These are phyloP conservation scores for Endotricha flammealis DNA, from an alignment of 2,888 invertebrate species.

Conservation along the genomic window DNA sequence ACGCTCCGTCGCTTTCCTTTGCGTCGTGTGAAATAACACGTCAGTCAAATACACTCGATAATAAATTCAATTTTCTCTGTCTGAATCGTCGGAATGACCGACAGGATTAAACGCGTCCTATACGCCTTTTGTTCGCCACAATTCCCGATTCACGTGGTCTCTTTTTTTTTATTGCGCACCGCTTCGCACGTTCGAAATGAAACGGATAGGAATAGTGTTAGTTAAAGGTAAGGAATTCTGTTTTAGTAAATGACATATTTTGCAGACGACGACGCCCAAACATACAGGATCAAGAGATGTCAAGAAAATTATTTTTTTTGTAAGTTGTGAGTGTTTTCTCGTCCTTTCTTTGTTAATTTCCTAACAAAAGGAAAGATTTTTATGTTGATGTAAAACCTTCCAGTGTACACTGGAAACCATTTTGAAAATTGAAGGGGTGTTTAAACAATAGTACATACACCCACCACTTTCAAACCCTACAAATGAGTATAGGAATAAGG, in stretches of 20 bases:
- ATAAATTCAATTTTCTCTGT: slow-evolving; percentile 75
- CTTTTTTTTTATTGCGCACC: slow-evolving; percentile 40
- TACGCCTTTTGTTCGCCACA: slow-evolving; percentile 70
- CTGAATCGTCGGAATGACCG: slow-evolving; percentile 60
- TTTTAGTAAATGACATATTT: too few species aligned
- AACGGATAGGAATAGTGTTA: neutral
- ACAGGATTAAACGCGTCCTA: slow-evolving; percentile 70
- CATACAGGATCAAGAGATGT: too few species aligned
- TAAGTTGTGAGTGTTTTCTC: too few species aligned
- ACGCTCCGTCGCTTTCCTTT: slow-evolving; percentile 47
- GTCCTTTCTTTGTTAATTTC: too few species aligned
- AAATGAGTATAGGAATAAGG: slow-evolving; percentile 30
- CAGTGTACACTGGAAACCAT: slow-evolving; percentile 5
- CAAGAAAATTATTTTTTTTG: too few species aligned
- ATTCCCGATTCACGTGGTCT: slow-evolving; percentile 45
- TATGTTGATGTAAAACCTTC: too few species aligned
- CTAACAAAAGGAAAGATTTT: too few species aligned
- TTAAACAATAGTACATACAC: slow-evolving; percentile 38
- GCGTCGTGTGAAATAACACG: slow-evolving; percentile 74
- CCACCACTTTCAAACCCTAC: slow-evolving; percentile 25
- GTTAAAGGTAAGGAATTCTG: neutral
- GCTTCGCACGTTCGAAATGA: neutral
- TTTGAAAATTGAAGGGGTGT: slow-evolving; percentile 4
- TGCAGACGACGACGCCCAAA: too few species aligned
- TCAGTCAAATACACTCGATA: slow-evolving; percentile 75